Percentiles rank a stretch among this genome's conserved stretches.
Conservation (phyloP, 2,888 invertebrate species). For the Lycia hirtaria region DNA sequence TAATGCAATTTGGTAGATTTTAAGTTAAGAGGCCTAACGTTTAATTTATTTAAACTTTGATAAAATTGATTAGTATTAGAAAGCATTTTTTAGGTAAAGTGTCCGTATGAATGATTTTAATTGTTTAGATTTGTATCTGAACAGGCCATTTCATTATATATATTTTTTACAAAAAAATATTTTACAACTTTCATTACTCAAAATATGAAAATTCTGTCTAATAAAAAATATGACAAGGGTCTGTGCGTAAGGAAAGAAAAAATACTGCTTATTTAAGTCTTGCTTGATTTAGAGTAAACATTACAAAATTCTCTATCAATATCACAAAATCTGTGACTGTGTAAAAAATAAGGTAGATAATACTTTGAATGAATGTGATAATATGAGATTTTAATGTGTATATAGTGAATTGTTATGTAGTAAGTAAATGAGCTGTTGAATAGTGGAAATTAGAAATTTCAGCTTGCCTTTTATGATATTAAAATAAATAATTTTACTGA, state of each 20-base stretch:
- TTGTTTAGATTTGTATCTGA: not conserved
- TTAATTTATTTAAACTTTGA: constrained; percentile 55
- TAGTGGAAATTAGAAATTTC: constrained; percentile 35
- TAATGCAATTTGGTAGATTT: constrained; percentile 64
- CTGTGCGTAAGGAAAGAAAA: not conserved
- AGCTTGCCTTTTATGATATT: constrained; percentile 29
- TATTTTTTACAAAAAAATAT: not conserved
- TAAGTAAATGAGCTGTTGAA: constrained; percentile 61
- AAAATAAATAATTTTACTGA: not conserved
- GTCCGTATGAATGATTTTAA: not conserved
- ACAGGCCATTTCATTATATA: not conserved
- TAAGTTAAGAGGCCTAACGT: constrained; percentile 61
- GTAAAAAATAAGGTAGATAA: constrained; percentile 23
- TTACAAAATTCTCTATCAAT: constrained; percentile 22
- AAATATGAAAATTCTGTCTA: not conserved
- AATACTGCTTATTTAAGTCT: constrained; percentile 5
- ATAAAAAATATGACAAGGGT: not conserved
- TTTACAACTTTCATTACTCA: not conserved
- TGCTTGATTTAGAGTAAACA: constrained; percentile 9
- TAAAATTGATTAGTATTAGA: constrained; percentile 39
- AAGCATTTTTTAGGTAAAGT: constrained; percentile 43
- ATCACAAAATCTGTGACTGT: constrained; percentile 45
- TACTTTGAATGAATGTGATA: constrained; percentile 82
- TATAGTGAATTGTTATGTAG: constrained; percentile 72
- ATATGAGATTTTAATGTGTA: constrained; percentile 72